These are phyloP conservation scores for Drosophila acutilabella DNA, from an alignment of 2,888 invertebrate genomes.

Conservation along the genomic window DNA sequence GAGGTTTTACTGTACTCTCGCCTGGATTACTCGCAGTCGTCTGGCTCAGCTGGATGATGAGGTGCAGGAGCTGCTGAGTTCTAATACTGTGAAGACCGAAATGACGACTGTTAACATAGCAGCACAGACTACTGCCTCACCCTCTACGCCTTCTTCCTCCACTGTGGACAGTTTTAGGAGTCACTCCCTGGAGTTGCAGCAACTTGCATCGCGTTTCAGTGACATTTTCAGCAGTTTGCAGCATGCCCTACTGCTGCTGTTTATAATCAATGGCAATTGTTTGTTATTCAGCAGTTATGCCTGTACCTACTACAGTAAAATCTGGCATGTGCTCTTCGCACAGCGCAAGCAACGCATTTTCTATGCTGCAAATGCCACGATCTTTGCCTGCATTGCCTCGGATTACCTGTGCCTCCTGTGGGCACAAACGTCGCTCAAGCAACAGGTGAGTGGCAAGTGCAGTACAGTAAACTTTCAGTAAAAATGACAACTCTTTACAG, in stretches of 20 bases:
- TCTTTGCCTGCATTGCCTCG: conserved; percentile 77
- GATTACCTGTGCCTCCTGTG: conserved; percentile 76
- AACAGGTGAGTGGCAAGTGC: conserved; percentile 50
- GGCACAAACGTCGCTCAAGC: conserved; percentile 52
- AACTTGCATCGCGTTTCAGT: conserved; percentile 36
- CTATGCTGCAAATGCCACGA: conserved; percentile 70
- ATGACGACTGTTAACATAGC: conserved; percentile 21
- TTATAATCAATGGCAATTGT: conserved; percentile 75
- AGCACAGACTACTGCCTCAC: background rate
- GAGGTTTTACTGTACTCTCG: conserved; percentile 52
- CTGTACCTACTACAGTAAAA: conserved; percentile 67
- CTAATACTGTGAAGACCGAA: conserved; percentile 24
- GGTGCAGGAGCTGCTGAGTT: conserved; percentile 36
- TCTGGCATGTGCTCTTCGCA: conserved; percentile 75
- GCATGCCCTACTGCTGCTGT: conserved; percentile 68
- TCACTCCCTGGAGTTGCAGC: conserved; percentile 46
- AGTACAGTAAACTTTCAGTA: conserved; percentile 2
- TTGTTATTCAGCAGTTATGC: conserved; percentile 73
- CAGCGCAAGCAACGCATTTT: conserved; percentile 69
- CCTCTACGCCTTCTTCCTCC: background rate
- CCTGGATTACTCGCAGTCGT: conserved; percentile 66
- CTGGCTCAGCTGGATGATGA: conserved; percentile 43
- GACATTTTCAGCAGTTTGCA: conserved; percentile 58
- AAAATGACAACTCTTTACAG: conserved; percentile 13
- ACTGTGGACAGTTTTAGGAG: conserved; percentile 30